A percentile compares a stretch with the other conserved stretches of the same genome.
Conservation (phyloP, 1,140 invertebrate species). For the Drosophila baimaii region DNA sequence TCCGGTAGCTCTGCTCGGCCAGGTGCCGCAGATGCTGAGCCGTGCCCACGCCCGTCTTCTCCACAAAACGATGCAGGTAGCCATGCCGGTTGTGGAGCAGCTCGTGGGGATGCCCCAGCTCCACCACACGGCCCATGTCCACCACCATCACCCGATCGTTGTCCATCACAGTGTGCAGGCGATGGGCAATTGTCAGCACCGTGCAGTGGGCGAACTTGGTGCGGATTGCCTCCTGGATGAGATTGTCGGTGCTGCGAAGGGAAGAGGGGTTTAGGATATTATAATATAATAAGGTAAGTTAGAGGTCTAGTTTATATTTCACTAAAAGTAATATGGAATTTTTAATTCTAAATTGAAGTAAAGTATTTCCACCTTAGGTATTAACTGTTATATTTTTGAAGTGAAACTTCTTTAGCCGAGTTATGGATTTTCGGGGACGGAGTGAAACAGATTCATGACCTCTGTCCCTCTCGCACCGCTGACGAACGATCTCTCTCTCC, state of each 20-base stretch:
- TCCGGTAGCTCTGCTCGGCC: constrained; percentile 75
- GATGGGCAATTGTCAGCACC: constrained; percentile 93
- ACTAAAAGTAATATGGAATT: constrained; percentile 2
- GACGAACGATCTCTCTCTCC: no score
- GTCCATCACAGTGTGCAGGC: constrained; percentile 92
- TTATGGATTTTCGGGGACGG: no score
- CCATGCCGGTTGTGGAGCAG: constrained; percentile 87
- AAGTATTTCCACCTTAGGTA: no score
- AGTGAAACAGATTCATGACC: no score
- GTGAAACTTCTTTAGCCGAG: no score
- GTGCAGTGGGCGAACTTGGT: constrained; percentile 90
- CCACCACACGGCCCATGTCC: constrained; percentile 88
- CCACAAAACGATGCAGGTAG: constrained; percentile 71
- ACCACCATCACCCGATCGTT: constrained; percentile 90
- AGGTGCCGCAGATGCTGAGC: constrained; percentile 64
- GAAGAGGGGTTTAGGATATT: not conserved
- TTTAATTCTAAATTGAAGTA: not conserved
- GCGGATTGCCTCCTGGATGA: constrained; percentile 91
- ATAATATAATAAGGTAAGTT: no score
- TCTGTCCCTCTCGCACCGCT: no score
- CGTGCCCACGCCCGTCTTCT: constrained; percentile 72
- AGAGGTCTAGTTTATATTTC: no score
- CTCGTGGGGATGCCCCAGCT: constrained; percentile 89
- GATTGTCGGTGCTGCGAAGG: constrained; percentile 87
- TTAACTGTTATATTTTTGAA: no score